These are phyloP conservation scores for Penaeus monodon DNA, from an alignment of 2,888 invertebrate species.

Conservation along the genomic window DNA sequence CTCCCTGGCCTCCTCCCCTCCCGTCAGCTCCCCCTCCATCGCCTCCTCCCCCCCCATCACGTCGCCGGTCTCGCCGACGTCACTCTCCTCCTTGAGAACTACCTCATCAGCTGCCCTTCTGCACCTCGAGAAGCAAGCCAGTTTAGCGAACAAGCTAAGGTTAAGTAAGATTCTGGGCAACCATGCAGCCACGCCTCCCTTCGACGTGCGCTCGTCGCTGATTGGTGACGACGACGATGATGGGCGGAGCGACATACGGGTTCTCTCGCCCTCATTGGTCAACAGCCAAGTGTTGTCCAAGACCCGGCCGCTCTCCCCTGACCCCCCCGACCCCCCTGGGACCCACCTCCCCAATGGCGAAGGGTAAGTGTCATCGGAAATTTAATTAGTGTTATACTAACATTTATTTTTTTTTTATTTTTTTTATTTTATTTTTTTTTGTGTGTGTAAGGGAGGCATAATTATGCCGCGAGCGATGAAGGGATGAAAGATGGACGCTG, in stretches of 20 bases:
- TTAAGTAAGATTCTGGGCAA: conserved; percentile 14
- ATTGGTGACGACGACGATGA: conserved; percentile 49
- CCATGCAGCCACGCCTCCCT: background rate
- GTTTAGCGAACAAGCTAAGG: conserved; percentile 31
- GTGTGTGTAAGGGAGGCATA: too few relatives aligned
- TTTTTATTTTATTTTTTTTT: too few relatives aligned
- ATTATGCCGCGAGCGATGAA: too few relatives aligned
- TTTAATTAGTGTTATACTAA: too few relatives aligned
- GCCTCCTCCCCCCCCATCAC: conserved; percentile 59
- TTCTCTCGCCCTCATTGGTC: conserved; percentile 63
- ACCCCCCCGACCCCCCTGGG: conserved; percentile 31
- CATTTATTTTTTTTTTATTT: too few relatives aligned
- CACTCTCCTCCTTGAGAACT: conserved; percentile 25
- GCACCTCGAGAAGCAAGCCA: conserved; percentile 33
- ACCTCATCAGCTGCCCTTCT: conserved; percentile 22
- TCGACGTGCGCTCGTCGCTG: conserved; percentile 29
- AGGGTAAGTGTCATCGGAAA: conserved; percentile 24
- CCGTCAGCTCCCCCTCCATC: conserved; percentile 43
- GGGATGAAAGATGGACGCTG: too few relatives aligned
- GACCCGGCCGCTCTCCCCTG: conserved; percentile 62
- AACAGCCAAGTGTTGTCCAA: conserved; percentile 64
- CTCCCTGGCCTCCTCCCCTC: conserved; percentile 48
- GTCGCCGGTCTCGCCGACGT: conserved; percentile 36
- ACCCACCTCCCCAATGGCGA: conserved; percentile 35
- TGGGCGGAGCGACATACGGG: conserved; percentile 56